Percentiles rank a stretch among this genome's conserved stretches.
phyloP scores from a whole-genome alignment of 1,140 invertebrate species.

The Plutomurus gul region DNA sequence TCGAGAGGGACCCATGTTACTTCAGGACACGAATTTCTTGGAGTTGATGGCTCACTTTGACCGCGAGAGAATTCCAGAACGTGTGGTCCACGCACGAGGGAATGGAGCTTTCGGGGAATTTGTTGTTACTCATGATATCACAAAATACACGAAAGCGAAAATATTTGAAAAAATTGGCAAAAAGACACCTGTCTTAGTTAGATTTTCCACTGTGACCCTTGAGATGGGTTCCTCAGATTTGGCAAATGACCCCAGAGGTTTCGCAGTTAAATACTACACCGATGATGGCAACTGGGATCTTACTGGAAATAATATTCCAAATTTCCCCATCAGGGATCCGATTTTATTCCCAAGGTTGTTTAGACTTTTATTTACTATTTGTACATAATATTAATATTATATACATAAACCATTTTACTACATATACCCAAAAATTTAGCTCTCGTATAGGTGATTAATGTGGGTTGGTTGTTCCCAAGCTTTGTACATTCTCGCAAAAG shows the following conservation, averaged over 20 bases:
- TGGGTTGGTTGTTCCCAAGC: conserved; percentile 60
- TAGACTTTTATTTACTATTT: no score
- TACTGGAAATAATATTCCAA: conserved; percentile 65
- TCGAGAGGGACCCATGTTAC: conserved; percentile 79
- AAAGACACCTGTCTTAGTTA: background rate
- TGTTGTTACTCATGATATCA: conserved; percentile 31
- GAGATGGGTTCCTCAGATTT: conserved; percentile 29
- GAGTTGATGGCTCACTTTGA: conserved; percentile 89
- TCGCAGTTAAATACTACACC: conserved; percentile 75
- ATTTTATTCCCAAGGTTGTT: conserved; percentile 60
- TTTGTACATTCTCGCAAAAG: conserved; percentile 61
- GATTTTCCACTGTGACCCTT: conserved; percentile 20
- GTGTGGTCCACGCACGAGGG: conserved; percentile 97
- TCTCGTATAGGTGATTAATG: no score
- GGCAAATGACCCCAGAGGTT: conserved; percentile 66
- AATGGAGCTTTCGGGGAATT: conserved; percentile 56
- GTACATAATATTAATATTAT: no score
- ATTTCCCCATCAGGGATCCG: conserved; percentile 66
- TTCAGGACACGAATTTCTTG: conserved; percentile 82
- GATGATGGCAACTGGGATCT: conserved; percentile 72
- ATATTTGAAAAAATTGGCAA: conserved; percentile 16
- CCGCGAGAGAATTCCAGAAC: conserved; percentile 91
- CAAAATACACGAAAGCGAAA: conserved; percentile 25
- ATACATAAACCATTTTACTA: no score
- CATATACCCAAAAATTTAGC: no score